These are phyloP conservation scores for Zaprionus ornatus DNA, from an alignment of 1,140 invertebrate genomes.

Conservation along the genomic window DNA sequence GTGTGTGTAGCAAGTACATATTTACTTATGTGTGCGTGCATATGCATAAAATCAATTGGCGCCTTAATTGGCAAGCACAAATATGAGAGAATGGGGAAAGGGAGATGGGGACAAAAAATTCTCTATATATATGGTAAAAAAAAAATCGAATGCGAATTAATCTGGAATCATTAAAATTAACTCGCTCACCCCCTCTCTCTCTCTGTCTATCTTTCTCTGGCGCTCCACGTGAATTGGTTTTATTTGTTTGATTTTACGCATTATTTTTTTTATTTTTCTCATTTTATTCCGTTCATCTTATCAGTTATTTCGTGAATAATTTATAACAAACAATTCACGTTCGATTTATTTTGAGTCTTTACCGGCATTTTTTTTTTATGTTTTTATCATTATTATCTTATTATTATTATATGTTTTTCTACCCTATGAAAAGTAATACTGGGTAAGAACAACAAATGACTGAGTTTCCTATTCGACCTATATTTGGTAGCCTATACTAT, in stretches of 20 bases:
- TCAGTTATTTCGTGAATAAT: conserved; percentile 70
- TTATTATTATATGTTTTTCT: conserved; percentile 8
- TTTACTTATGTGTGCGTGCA: conserved; percentile 26
- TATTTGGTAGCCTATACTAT: no score
- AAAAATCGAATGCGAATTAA: conserved; percentile 37
- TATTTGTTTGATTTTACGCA: not conserved
- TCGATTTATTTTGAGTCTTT: conserved; percentile 51
- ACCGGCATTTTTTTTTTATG: not conserved
- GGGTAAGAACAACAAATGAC: not conserved
- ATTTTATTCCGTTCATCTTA: conserved; percentile 51
- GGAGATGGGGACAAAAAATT: not conserved
- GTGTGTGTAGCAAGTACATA: not conserved
- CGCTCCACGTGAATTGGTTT: not conserved
- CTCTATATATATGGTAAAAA: no score
- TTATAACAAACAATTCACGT: conserved; percentile 66
- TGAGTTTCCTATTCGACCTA: no score
- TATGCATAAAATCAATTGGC: conserved; percentile 58
- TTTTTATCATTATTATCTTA: not conserved
- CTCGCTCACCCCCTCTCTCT: not conserved
- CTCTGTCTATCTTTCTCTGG: not conserved
- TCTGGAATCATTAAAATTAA: conserved; percentile 40
- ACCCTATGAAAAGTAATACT: not conserved
- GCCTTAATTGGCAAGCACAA: conserved; percentile 59
- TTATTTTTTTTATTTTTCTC: conserved; percentile 4
- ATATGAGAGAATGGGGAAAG: conserved; percentile 25